phyloP scores from a whole-genome alignment of 2,797 vertebrate genomes.

The Babyrousa celebensis region DNA sequence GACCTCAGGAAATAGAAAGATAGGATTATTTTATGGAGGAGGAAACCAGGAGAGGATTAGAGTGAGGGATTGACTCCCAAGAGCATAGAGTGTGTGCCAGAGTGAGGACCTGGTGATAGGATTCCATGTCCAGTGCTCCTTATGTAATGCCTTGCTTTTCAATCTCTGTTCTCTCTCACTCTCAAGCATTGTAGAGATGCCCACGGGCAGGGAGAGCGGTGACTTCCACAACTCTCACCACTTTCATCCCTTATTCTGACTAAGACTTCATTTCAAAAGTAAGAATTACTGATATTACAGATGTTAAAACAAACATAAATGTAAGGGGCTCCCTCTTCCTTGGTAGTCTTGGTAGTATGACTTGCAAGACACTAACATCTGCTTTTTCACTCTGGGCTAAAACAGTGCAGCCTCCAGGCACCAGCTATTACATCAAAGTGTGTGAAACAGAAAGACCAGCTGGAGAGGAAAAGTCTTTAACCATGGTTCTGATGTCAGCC shows the following conservation, averaged over 20 bases:
- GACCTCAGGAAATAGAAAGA: neutral
- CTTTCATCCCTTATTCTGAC: neutral
- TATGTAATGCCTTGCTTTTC: neutral
- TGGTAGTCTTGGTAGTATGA: neutral
- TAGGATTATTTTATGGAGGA: neutral
- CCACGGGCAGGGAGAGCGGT: neutral
- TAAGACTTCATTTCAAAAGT: neutral
- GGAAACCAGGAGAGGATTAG: neutral
- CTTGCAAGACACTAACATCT: neutral
- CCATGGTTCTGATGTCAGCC: neutral
- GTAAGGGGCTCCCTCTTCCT: neutral
- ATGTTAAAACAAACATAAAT: neutral
- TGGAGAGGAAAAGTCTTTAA: neutral
- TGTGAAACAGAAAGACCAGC: neutral
- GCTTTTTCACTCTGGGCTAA: slow-evolving; percentile 15
- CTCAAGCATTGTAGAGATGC: neutral
- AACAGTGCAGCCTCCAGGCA: neutral
- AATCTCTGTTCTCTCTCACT: neutral
- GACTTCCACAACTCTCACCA: neutral
- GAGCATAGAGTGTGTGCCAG: neutral
- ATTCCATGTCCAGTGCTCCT: neutral
- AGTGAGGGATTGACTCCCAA: neutral
- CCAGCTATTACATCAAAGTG: neutral
- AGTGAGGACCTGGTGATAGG: neutral
- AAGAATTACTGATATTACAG: neutral